Evolutionary conservation across 1,140 invertebrate genomes (phyloP).

Genomic region (Anoplophora glabripennis): DNA sequence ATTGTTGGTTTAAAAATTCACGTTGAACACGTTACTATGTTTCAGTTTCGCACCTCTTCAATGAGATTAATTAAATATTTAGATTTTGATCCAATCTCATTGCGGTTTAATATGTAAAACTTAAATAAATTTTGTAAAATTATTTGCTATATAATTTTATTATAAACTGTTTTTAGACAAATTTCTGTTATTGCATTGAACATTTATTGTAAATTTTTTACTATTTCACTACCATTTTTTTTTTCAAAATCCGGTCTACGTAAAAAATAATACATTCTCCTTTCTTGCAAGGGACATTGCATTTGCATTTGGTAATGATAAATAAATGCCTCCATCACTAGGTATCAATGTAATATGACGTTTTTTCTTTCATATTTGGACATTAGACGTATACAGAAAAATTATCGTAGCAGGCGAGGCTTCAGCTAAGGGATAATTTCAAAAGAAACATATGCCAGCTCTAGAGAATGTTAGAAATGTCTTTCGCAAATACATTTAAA

Average conservation of each 20-base stretch:
- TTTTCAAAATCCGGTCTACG: slow-evolving; percentile 29
- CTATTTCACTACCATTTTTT: slow-evolving; percentile 26
- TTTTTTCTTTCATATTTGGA: slow-evolving; percentile 46
- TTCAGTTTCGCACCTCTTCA: slow-evolving; percentile 43
- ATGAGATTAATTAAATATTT: slow-evolving; percentile 16
- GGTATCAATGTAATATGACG: slow-evolving; percentile 36
- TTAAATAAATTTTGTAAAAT: no score
- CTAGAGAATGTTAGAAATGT: background rate
- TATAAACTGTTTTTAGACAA: slow-evolving; percentile 7
- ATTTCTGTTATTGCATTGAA: background rate
- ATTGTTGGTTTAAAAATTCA: slow-evolving; percentile 49
- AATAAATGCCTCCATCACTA: slow-evolving; percentile 38
- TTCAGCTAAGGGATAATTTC: slow-evolving; percentile 36
- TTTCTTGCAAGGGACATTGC: slow-evolving; percentile 47
- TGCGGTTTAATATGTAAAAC: slow-evolving; percentile 14
- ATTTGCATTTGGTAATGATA: slow-evolving; percentile 53
- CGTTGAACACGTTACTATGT: slow-evolving; percentile 43
- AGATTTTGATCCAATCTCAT: slow-evolving; percentile 8
- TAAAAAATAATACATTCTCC: slow-evolving; percentile 20
- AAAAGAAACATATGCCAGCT: slow-evolving; percentile 28
- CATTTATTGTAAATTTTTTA: background rate
- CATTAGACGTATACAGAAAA: slow-evolving; percentile 52
- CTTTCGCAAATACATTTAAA: no score
- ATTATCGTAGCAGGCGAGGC: slow-evolving; percentile 51
- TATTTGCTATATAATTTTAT: background rate